phyloP scores from a whole-genome alignment of 1,140 invertebrate species.

The Micrasema minimum region DNA sequence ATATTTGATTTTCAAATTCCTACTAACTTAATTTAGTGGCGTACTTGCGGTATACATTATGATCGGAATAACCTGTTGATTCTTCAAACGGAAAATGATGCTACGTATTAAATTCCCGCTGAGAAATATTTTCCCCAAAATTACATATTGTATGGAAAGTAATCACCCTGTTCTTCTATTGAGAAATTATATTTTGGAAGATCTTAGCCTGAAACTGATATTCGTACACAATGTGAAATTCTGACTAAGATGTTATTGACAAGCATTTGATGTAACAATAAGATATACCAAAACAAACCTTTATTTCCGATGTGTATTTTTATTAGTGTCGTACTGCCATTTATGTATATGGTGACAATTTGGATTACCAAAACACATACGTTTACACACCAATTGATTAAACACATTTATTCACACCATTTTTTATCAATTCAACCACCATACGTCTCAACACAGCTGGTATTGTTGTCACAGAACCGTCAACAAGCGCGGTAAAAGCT shows the following conservation, averaged over 20 bases:
- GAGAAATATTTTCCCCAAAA: neutral
- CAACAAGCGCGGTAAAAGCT: constrained; percentile 32
- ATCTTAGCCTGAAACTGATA: no score
- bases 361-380: neutral
- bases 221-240: no score
- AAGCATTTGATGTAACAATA: neutral
- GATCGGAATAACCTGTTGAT: no score
- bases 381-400: no score
- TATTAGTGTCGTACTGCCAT: neutral
- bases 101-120: no score
- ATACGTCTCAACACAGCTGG: neutral
- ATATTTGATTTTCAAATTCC: no score
- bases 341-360: neutral
- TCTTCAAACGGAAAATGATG: no score
- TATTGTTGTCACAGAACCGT: constrained; percentile 15
- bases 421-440: neutral
- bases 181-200: no score
- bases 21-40: no score
- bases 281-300: constrained; percentile 1
- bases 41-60: no score
- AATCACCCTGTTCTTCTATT: no score
- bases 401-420: neutral
- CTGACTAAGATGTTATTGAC: no score
- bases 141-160: neutral
- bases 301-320: neutral